Conservation (phyloP, 2,888 invertebrate genomes). For the Gibbula magus region DNA sequence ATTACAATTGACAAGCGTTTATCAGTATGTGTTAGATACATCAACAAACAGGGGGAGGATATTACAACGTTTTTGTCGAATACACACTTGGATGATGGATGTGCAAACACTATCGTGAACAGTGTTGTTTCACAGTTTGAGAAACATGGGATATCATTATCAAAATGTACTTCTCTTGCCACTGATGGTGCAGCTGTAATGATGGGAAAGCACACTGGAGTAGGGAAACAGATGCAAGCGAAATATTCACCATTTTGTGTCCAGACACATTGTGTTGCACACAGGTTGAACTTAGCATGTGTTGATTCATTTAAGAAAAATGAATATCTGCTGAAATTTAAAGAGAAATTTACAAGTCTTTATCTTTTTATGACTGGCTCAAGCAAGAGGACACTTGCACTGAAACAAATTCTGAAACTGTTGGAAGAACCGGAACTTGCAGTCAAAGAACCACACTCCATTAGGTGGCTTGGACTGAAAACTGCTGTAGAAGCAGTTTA, state of each 20-base stretch:
- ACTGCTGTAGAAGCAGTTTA: slow-evolving; percentile 40
- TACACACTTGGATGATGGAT: slow-evolving; percentile 30
- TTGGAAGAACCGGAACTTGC: slow-evolving; percentile 38
- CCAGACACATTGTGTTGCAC: slow-evolving; percentile 2
- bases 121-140: not conserved
- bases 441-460: slow-evolving; percentile 40
- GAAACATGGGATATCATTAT: slow-evolving; percentile 1
- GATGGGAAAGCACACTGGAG: not conserved
- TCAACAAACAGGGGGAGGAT: slow-evolving; percentile 25
- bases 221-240: not conserved
- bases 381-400: slow-evolving; percentile 23
- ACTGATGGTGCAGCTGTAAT: slow-evolving; percentile 37
- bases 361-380: slow-evolving; percentile 39
- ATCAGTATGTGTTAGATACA: slow-evolving; percentile 36
- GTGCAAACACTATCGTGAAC: slow-evolving; percentile 33
- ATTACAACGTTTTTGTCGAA: slow-evolving; percentile 32
- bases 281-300: slow-evolving; percentile 37
- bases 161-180: slow-evolving; percentile 33
- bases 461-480: slow-evolving; percentile 43
- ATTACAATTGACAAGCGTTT: slow-evolving; percentile 29
- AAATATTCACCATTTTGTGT: not conserved
- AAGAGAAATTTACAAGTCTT: slow-evolving; percentile 38
- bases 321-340: slow-evolving; percentile 33
- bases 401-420: slow-evolving; percentile 37
- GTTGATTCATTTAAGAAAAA: slow-evolving; percentile 41